These are phyloP conservation scores for Pogonomyrmex barbatus DNA, from an alignment of 1,140 invertebrate species.

Conservation along the genomic window DNA sequence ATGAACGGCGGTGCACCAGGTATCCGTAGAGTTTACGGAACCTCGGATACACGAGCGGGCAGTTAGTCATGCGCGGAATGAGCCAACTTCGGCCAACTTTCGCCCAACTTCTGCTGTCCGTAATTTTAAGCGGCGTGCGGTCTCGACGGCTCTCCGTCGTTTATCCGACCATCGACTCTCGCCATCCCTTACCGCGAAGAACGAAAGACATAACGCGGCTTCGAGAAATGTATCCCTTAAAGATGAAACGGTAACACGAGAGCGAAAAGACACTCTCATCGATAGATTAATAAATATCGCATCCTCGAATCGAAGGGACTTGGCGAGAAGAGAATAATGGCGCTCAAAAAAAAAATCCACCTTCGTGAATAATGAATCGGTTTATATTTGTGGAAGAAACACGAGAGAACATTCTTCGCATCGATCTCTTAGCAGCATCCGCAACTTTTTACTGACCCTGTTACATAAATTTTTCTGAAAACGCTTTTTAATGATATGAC, in stretches of 20 bases:
- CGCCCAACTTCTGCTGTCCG: slow-evolving; percentile 55
- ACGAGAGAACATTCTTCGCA: neutral
- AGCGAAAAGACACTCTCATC: neutral
- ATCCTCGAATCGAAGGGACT: neutral
- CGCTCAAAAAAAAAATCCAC: neutral
- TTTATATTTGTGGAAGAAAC: neutral
- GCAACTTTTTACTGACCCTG: neutral
- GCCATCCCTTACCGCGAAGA: slow-evolving; percentile 3
- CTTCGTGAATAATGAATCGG: slow-evolving; percentile 17
- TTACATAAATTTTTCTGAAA: slow-evolving; percentile 1
- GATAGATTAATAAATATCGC: neutral
- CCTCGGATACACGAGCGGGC: slow-evolving; percentile 55
- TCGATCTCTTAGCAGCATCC: neutral
- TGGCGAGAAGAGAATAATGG: neutral
- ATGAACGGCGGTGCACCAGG: slow-evolving; percentile 18
- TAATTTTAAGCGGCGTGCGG: slow-evolving; percentile 63
- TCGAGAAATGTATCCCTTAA: neutral
- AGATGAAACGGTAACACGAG: neutral
- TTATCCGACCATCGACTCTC: slow-evolving; percentile 56
- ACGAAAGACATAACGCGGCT: neutral
- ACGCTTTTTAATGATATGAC: neutral
- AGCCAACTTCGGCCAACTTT: slow-evolving; percentile 60
- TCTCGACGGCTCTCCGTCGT: slow-evolving; percentile 56
- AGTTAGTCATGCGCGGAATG: slow-evolving; percentile 64
- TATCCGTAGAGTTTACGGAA: slow-evolving; percentile 53